Evolutionary conservation across 2,113 vertebrate species (phyloP), one percentile per base, ranked within the genome.

Genomic region (Chaenogobius annularis): DNA sequence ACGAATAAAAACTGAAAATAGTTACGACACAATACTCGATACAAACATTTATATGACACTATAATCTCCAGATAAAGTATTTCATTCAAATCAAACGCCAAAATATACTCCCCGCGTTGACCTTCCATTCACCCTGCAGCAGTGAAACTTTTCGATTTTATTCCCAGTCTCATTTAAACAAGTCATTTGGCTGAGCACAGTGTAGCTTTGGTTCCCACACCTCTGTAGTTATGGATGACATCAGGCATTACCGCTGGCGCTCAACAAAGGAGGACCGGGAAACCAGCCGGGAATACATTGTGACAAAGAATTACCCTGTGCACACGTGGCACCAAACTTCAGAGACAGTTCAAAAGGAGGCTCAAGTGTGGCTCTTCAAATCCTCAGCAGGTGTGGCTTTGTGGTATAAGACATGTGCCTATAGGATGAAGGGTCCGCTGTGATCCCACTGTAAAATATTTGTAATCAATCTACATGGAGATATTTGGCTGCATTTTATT

Each of bases 281-380:
- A 79, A 83, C 75, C 80, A 76, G 66, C 77, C 70, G 69, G 77
- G 79, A 83, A 72, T 78, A 65, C 67, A 76, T 15, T 48, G 61
- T 83, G 73, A 74, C 75, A 65, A 14, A 46, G 66, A 73, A 85
- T 77, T 58, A 72, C 54, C 31, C 68, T 67, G 44, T 55, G 7
- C 40, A 61, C n/a, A 47, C 46, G 12, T 20, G 11, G 14, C 48
- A 63, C 23, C 35, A 14, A 19, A 63, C 63, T 63, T n/a, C 71
- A 73, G 54, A 59, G 72, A 73, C 54, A 77, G 70, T 80, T 83
- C 47, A 74, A 74, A 81, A 76, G 70, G 43, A 26, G 61, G 46
- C 69, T 65, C 40, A 59, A 31, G 66, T 72, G 74, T 66, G 67
- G 59, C 59, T 76, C 23, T 35, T 72, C 52, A 66, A 56, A 72